These are phyloP conservation scores for Trisateles emortualis DNA, from an alignment of 2,888 invertebrate species.

Conservation along the genomic window DNA sequence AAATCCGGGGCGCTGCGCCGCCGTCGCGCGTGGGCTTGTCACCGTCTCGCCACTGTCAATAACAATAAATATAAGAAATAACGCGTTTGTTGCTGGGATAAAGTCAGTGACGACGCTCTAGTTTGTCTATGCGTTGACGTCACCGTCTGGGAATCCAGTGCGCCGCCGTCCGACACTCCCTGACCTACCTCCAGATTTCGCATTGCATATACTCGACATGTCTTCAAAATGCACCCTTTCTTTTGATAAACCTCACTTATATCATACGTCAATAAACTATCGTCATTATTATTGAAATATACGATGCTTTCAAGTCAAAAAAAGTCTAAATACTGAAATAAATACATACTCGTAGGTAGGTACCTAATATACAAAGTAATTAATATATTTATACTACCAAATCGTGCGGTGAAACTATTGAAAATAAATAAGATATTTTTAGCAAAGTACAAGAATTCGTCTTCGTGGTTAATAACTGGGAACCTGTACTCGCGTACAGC, in stretches of 20 bases:
- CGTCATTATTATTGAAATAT: not conserved
- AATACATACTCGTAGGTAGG: too few species aligned
- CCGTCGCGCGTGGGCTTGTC: constrained; percentile 78
- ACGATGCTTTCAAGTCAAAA: too few species aligned
- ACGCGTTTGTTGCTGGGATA: constrained; percentile 79
- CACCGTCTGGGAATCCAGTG: constrained; percentile 84
- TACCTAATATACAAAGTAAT: too few species aligned
- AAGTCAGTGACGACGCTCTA: constrained; percentile 80
- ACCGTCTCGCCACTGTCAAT: constrained; percentile 84
- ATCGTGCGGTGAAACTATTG: not conserved
- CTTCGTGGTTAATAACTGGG: not conserved
- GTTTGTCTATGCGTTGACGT: constrained; percentile 84
- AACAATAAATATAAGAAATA: constrained; percentile 84
- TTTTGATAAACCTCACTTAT: not conserved
- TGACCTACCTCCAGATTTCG: constrained; percentile 81
- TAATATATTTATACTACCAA: not conserved
- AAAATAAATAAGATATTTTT: not conserved
- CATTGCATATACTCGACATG: constrained; percentile 46
- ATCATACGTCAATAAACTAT: not conserved
- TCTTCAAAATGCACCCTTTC: constrained; percentile 36
- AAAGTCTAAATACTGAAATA: too few species aligned
- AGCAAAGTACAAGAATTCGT: not conserved
- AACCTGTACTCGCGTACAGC: too few species aligned
- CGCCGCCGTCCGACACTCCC: constrained; percentile 70
- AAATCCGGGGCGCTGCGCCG: constrained; percentile 61